Evolutionary conservation across 2,113 vertebrate genomes (phyloP), one percentile per base, ranked within the genome.

Genomic region (Dipodomys spectabilis): DNA sequence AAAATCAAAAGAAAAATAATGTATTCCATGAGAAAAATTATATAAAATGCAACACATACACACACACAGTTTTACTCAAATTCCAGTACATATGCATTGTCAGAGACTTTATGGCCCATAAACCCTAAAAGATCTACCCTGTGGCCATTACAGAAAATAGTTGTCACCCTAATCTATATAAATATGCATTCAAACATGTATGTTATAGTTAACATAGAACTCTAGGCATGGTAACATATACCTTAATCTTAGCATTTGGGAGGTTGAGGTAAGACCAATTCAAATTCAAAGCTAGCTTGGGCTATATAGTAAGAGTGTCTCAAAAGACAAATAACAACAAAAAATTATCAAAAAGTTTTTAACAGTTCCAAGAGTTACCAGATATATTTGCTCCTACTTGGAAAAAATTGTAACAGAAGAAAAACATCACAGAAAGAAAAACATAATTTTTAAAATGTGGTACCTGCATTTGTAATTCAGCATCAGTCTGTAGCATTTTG

Each of bases 381-480:
- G 72, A 75, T 75, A 86, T 18, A 57, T 3, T 44, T 80, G 77
- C 45, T 92, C 67, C 30, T 86, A 27, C 13, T 53, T 73, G n/a
- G 39, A 64, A 77, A 39, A 94, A 95, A 68, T 73, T 57, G 88
- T 19, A 94, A 79, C 0, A 22, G 10, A 71, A 88, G 53, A 12
- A 74, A 23, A 44, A 53, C 23, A 5, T 39, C 69, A 1, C 16
- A 86, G 73, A 19, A 87, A 45, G 27, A 72, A 5, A 1, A 49
- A 95, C 67, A 87, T 30, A 0, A 95, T 86, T 28, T 90, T 86
- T 35, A 65, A 62, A 74, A 45, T 13, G 20, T 9, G 74, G 62
- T 98, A 99, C 99, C 99, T 99, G 99, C 99, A 99, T 99, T 97
- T 99, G 99, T 90, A 99, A 98, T 88, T 99, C 99, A 57, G 99